Base-by-base conservation (phyloP, 2,888 invertebrate genomes). In the Teleogryllus oceanicus region DNA sequence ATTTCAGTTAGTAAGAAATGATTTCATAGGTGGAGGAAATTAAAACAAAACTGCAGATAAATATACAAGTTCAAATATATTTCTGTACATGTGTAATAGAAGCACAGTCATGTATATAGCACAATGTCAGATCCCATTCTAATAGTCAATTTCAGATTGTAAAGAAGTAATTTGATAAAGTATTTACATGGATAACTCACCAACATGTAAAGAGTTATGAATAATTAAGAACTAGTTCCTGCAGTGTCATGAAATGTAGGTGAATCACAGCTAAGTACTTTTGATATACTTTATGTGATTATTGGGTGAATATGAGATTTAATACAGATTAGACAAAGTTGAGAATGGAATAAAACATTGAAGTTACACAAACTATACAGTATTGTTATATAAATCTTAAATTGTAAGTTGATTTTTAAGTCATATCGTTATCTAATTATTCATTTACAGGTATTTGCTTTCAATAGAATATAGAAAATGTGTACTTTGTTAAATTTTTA, bases 331-430 rank as follows among this genome's bases (percentile, higher is more conserved):
- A 62, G 74, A 49, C 76, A 76, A 80, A 50, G 77, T 77, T 77
- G 77, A 77, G 77, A 80, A 77, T 77, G 50, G 18, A 75, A 78
- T 77, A 75, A 75, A 78, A 80, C 75, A 78, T 75, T 75, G 77
- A 51, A 78, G 20, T n/a, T 80, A 78, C 75, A 80, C 37, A 80
- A 78, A 80, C 75, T 78, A 80, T 80, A 75, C 78, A 80, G 77
- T 78, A 78, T 49, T 77, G 74, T 62, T 79, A 79, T 79, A 76
- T 62, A 79, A 62, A 76, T n/a, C 49, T 79, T 50, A 76, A 76
- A 16, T 77, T 76, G 74, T 77, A 79, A 77, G 77, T 79, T 24
- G 49, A 76, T 62, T n/a, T 62, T 62, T 62, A 18, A 62, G 62
- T 18, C n/a, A 62, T 62, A 62, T 62, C n/a, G 16, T 62, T 13